Conservation (phyloP, 2,797 vertebrate species). For the Aldrovandia affinis region DNA sequence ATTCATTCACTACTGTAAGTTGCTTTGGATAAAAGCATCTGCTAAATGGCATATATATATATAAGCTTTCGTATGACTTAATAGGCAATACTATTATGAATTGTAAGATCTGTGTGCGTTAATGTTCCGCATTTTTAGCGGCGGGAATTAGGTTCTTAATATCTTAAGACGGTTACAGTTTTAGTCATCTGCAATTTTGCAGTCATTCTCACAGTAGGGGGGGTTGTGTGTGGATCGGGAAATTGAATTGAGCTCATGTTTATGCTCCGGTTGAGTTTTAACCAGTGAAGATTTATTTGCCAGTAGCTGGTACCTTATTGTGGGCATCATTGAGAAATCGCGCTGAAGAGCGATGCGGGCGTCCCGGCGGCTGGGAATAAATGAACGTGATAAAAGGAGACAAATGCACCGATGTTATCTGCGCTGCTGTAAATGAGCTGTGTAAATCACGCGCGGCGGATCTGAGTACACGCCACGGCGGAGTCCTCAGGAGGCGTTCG, state of each 20-base stretch:
- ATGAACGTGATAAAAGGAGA: conserved; percentile 27
- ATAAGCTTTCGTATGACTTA: too few relatives aligned
- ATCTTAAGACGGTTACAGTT: background rate
- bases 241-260: background rate
- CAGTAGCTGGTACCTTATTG: background rate
- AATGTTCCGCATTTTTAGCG: background rate
- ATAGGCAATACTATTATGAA: background rate
- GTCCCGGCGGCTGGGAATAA: conserved; percentile 5
- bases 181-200: background rate
- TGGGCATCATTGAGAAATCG: conserved; percentile 11
- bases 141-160: background rate
- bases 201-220: background rate
- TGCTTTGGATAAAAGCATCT: too few relatives aligned
- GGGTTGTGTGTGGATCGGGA: background rate
- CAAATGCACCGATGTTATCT: conserved; percentile 26
- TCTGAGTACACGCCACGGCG: conserved; percentile 22
- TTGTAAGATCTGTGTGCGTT: background rate
- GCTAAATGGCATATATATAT: too few relatives aligned
- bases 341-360: conserved; percentile 3
- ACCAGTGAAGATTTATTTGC: conserved; percentile 28
- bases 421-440: conserved; percentile 33
- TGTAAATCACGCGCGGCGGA: conserved; percentile 36
- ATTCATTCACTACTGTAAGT: too few relatives aligned
- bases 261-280: background rate
- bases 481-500: conserved; percentile 1